Percentiles rank a stretch among this genome's conserved stretches.
These are phyloP conservation scores for Hippocampus kuda DNA, from an alignment of 2,797 vertebrate species.

Conservation along the genomic window DNA sequence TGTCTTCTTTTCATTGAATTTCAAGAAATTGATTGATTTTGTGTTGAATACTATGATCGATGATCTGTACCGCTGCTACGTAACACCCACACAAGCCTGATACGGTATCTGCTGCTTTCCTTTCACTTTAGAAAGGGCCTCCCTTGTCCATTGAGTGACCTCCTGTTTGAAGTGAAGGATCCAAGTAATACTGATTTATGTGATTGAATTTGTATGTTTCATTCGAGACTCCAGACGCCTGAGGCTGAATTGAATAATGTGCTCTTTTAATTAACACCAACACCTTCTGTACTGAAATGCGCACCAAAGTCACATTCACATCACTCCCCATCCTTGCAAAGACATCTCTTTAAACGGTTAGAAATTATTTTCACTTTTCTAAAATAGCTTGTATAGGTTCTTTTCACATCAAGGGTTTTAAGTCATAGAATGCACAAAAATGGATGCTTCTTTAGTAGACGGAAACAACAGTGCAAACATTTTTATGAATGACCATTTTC, in stretches of 20 bases:
- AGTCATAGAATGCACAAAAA: too few relatives aligned
- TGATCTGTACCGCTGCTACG: neutral
- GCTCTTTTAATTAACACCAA: conserved; percentile 18
- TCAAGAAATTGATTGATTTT: too few relatives aligned
- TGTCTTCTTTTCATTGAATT: too few relatives aligned
- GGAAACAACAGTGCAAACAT: neutral
- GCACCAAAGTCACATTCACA: conserved; percentile 3
- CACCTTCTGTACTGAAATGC: neutral
- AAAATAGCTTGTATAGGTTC: neutral
- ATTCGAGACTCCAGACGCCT: conserved; percentile 8
- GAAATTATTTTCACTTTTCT: neutral
- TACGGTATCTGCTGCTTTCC: neutral
- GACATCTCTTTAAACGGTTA: neutral
- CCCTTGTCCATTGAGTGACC: conserved; percentile 3
- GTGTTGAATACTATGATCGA: neutral
- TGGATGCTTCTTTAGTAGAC: neutral
- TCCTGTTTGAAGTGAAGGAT: conserved; percentile 9
- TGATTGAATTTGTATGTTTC: conserved; percentile 23
- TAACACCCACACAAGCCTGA: neutral
- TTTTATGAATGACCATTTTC: too few relatives aligned
- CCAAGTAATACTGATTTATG: conserved; percentile 7
- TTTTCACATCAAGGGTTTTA: neutral
- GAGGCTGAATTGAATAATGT: conserved; percentile 8
- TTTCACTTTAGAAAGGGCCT: neutral
- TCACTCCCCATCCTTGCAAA: neutral